Evolutionary conservation across 1,140 invertebrate genomes (phyloP), one percentile per base, ranked within the genome.

Genomic region (Parasteatoda tepidariorum): DNA sequence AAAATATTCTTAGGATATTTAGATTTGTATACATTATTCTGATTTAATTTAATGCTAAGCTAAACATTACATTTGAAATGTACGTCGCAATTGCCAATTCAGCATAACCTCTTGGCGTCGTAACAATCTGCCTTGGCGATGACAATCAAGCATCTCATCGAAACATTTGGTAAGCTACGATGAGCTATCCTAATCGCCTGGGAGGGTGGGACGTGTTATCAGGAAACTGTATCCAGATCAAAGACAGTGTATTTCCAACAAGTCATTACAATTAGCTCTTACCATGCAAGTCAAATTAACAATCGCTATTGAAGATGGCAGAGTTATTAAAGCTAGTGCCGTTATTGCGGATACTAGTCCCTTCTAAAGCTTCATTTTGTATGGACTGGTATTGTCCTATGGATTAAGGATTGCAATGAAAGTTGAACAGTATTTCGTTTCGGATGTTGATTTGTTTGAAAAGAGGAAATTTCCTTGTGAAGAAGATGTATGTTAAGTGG

Each of bases 211-310:
- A 48, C 9, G 18, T 18, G 38, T 48, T 48, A 48, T 48, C 38
- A 48, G 38, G 9, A n/a, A 4, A 48, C 38, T 48, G 9, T 24
- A 33, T 34, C 64, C 30, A 34, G 66, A 68, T 71, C 28, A 71
- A 57, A 26, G 48, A 30, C 33, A 26, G 33, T 26, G 48, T 28
- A 57, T 48, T 59, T 71, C 68, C 41, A 75, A 75, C 73, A 75
- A 62, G 73, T 75, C 73, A 34, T 62, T 61, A 62, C 73, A 75
- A 75, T 75, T 75, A 75, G 73, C 33, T 30, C 28, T 33, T 38
- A 62, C 59, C 22, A 15, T 31, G 59, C 26, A 48, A 31, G 57
- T 31, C 33, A 75, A 75, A 75, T 75, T 75, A 75, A 75, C 73
- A 54, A 62, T 62, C 33, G 48, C 38, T 48, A 48, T 48, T 48